phyloP scores from a whole-genome alignment of 2,888 invertebrate species.

The Acanthopleura granulata region DNA sequence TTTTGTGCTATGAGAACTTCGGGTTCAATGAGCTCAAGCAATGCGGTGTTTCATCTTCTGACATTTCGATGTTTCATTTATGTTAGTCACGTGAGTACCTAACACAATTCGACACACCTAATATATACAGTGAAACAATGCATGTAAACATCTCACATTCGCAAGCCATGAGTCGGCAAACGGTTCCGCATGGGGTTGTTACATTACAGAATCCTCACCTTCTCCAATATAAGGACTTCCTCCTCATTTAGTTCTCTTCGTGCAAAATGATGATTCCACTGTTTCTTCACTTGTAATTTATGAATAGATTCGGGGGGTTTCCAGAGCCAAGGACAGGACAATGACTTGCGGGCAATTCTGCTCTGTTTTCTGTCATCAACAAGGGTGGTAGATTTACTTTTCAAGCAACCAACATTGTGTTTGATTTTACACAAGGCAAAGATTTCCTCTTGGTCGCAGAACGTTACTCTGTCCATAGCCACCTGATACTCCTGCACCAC shows the following conservation, averaged over 20 bases:
- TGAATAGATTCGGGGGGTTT: not conserved
- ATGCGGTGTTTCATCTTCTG: too few relatives aligned
- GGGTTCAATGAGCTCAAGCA: too few relatives aligned
- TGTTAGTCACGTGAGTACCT: too few relatives aligned
- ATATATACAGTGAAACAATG: too few relatives aligned
- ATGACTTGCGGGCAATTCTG: not conserved
- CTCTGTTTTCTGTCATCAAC: not conserved
- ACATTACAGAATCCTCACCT: too few relatives aligned
- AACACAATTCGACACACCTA: too few relatives aligned
- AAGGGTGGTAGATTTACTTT: not conserved
- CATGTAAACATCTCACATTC: too few relatives aligned
- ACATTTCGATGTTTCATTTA: too few relatives aligned
- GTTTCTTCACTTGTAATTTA: not conserved
- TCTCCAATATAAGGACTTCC: not conserved
- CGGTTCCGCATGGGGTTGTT: too few relatives aligned
- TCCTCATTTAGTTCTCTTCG: not conserved
- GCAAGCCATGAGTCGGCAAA: too few relatives aligned
- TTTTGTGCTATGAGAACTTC: too few relatives aligned
- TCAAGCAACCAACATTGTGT: not conserved
- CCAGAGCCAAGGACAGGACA: not conserved
- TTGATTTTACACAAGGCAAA: not conserved
- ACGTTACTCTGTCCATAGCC: not conserved
- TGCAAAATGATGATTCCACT: not conserved
- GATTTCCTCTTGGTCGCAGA: not conserved
- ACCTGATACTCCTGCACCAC: not conserved